Evolutionary conservation across 2,888 invertebrate species (phyloP).

Genomic region (Alloplasta piceator): DNA sequence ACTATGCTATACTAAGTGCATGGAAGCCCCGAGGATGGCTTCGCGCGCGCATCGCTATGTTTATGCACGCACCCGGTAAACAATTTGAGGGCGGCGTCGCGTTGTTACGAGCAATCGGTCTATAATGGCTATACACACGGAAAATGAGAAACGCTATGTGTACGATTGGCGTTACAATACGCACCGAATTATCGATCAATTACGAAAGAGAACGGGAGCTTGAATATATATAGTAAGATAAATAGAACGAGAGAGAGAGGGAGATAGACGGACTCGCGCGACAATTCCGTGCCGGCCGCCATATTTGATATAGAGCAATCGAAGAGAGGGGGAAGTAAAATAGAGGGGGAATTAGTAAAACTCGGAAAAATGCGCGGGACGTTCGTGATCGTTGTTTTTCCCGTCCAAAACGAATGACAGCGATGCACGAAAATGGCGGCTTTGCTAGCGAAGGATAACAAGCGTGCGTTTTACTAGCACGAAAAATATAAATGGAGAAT

Average conservation of each 20-base stretch:
- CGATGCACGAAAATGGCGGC: constrained; percentile 74
- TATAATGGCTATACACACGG: too few relatives aligned
- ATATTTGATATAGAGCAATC: constrained; percentile 42
- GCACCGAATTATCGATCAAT: constrained; percentile 76
- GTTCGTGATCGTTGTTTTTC: constrained; percentile 67
- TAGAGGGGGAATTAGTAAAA: constrained; percentile 45
- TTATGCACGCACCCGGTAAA: constrained; percentile 74
- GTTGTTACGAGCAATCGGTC: constrained; percentile 65
- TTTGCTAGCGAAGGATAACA: constrained; percentile 38
- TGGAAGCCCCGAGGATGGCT: constrained; percentile 44
- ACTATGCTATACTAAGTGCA: constrained; percentile 37
- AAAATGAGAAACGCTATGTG: constrained; percentile 63
- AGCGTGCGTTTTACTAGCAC: constrained; percentile 1
- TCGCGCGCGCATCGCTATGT: constrained; percentile 68
- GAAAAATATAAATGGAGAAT: constrained; percentile 1
- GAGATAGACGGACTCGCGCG: constrained; percentile 41
- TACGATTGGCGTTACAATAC: constrained; percentile 67
- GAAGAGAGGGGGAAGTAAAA: constrained; percentile 31
- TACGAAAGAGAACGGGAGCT: constrained; percentile 65
- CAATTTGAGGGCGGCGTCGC: constrained; percentile 71
- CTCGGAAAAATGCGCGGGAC: constrained; percentile 81
- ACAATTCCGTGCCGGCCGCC: constrained; percentile 44
- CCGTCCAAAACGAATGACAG: constrained; percentile 65
- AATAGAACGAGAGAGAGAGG: constrained; percentile 26
- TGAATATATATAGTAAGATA: constrained; percentile 35